Evolutionary conservation across 2,113 vertebrate genomes (phyloP).

Genomic region (Pomatostomus ruficeps): DNA sequence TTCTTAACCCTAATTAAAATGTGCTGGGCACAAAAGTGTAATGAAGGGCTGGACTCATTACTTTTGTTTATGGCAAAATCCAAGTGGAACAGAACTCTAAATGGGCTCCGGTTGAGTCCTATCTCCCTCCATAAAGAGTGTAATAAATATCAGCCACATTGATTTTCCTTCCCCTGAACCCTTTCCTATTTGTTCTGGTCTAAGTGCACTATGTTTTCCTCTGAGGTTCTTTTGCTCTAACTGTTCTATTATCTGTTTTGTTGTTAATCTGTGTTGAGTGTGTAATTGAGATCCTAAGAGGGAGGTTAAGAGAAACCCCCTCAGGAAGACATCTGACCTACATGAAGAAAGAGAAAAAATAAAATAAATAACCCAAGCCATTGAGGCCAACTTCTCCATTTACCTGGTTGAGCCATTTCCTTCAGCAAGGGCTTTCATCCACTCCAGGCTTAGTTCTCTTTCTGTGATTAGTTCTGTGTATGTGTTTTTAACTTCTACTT

Average conservation of each 20-base stretch:
- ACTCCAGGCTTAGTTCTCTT: background rate
- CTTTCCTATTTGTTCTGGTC: slow-evolving; percentile 43
- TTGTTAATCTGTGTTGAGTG: slow-evolving; percentile 46
- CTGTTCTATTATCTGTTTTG: slow-evolving; percentile 38
- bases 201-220: slow-evolving; percentile 13
- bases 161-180: slow-evolving; percentile 43
- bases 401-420: slow-evolving; percentile 23
- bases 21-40: background rate
- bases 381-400: slow-evolving; percentile 21
- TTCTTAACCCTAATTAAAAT: slow-evolving; percentile 34
- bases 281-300: slow-evolving; percentile 53
- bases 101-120: slow-evolving; percentile 26
- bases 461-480: background rate
- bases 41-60: background rate
- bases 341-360: slow-evolving; percentile 5
- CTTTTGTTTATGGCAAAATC: slow-evolving; percentile 18
- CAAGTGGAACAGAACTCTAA: slow-evolving; percentile 29
- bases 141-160: slow-evolving; percentile 47
- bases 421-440: background rate
- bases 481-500: background rate
- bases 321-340: slow-evolving; percentile 27
- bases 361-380: slow-evolving; percentile 19
- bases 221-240: slow-evolving; percentile 36
- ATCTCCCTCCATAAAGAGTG: background rate
- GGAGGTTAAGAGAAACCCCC: slow-evolving; percentile 37